Evolutionary conservation across 2,888 invertebrate genomes (phyloP).

Genomic region (Trachelus iudaicus): DNA sequence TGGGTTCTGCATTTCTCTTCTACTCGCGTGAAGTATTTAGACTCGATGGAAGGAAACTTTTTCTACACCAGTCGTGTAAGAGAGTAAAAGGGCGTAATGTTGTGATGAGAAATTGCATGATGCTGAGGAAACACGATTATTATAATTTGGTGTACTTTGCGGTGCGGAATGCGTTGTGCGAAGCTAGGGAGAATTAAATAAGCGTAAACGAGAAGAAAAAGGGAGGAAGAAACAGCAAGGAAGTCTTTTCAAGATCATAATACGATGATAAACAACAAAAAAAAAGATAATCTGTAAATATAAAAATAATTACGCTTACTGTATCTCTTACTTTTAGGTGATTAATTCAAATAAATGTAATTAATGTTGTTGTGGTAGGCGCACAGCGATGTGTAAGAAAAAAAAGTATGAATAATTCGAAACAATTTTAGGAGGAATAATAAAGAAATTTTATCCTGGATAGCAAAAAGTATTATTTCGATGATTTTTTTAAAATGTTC

Average conservation of each 20-base stretch:
- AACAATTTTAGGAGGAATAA: conserved; percentile 62
- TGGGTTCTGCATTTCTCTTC: neutral
- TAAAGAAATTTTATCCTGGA: conserved; percentile 65
- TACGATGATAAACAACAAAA: conserved; percentile 40
- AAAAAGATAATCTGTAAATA: conserved; percentile 59
- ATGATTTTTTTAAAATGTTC: conserved; percentile 11
- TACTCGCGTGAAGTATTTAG: neutral
- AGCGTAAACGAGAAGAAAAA: conserved; percentile 20
- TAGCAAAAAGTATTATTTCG: conserved; percentile 47
- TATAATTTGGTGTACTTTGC: neutral
- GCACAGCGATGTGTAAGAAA: conserved; percentile 63
- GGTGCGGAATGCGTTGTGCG: conserved; percentile 15
- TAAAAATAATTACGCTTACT: conserved; percentile 66
- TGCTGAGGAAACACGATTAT: neutral
- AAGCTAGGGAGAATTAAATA: conserved; percentile 24
- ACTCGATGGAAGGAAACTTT: neutral
- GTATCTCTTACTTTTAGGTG: conserved; percentile 65
- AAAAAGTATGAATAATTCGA: conserved; percentile 57
- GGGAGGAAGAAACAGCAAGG: conserved; percentile 35
- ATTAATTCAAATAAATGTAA: conserved; percentile 64
- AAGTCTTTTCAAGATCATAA: conserved; percentile 48
- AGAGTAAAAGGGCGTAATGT: neutral
- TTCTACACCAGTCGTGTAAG: neutral
- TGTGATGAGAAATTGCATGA: neutral
- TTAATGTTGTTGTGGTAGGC: conserved; percentile 66